phyloP scores from a whole-genome alignment of 2,888 invertebrate species.

The Synergus itoensis region DNA sequence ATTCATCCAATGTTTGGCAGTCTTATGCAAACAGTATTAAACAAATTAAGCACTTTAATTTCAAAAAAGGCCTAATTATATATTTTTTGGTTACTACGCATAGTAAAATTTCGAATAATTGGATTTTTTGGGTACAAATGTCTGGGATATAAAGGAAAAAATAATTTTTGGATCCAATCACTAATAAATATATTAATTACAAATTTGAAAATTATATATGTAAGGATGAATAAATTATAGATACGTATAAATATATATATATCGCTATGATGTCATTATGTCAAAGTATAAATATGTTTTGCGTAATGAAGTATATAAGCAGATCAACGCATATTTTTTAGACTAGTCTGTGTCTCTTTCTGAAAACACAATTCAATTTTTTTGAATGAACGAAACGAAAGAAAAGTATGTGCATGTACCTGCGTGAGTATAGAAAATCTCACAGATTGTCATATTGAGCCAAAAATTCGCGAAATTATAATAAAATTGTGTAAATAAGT shows the following conservation, averaged over 20 bases:
- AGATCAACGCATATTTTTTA: constrained; percentile 53
- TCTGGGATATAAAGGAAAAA: no score
- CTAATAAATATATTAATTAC: not conserved
- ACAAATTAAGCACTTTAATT: no score
- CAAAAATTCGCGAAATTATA: constrained; percentile 15
- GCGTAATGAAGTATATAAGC: not conserved
- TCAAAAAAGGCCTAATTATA: no score
- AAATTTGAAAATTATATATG: constrained; percentile 34
- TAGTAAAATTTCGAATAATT: no score
- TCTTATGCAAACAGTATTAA: no score
- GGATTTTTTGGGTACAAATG: no score
- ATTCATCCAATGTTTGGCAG: no score
- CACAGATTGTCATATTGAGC: constrained; percentile 21
- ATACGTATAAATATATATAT: constrained; percentile 50
- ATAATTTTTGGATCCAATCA: no score
- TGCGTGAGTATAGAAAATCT: constrained; percentile 29
- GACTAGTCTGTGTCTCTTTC: constrained; percentile 45
- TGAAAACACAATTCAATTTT: constrained; percentile 47
- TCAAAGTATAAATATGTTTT: constrained; percentile 57
- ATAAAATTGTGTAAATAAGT: constrained; percentile 11
- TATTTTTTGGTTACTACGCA: no score
- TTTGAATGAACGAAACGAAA: constrained; percentile 46
- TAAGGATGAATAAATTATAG: constrained; percentile 45
- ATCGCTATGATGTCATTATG: constrained; percentile 47
- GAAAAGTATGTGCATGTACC: constrained; percentile 43